Conservation (phyloP, 2,113 vertebrate species). For the Cacatua alba region DNA sequence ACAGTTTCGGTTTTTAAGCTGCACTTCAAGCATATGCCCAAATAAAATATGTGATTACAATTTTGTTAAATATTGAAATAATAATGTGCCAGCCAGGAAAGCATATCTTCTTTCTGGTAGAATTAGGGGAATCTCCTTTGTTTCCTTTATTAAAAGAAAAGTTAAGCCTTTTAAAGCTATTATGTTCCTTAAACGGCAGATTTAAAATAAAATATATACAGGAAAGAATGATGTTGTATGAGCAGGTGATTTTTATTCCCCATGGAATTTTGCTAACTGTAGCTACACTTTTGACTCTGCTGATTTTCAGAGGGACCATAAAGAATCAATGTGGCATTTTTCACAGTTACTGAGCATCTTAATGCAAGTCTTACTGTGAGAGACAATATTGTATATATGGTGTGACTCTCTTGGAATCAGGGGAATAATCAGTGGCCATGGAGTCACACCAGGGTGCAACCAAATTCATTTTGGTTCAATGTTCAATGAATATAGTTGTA, state of each 20-base stretch:
- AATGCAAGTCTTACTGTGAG: background rate
- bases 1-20: background rate
- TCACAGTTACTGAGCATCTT: background rate
- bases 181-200: background rate
- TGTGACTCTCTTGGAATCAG: background rate
- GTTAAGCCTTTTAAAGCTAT: background rate
- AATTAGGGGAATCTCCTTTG: background rate
- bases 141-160: background rate
- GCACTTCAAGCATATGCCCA: rapidly evolving
- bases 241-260: background rate
- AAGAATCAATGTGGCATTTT: background rate
- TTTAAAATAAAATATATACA: background rate
- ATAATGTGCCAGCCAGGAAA: background rate
- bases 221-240: background rate
- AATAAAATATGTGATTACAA: background rate
- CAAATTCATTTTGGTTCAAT: background rate
- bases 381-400: background rate
- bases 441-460: background rate
- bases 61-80: background rate
- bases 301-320: background rate
- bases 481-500: background rate
- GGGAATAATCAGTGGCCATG: background rate
- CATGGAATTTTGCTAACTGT: background rate
- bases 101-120: background rate
- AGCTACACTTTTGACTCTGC: background rate